These are phyloP conservation scores for Coturnix japonica DNA, from an alignment of 2,113 vertebrate genomes.

Conservation along the genomic window DNA sequence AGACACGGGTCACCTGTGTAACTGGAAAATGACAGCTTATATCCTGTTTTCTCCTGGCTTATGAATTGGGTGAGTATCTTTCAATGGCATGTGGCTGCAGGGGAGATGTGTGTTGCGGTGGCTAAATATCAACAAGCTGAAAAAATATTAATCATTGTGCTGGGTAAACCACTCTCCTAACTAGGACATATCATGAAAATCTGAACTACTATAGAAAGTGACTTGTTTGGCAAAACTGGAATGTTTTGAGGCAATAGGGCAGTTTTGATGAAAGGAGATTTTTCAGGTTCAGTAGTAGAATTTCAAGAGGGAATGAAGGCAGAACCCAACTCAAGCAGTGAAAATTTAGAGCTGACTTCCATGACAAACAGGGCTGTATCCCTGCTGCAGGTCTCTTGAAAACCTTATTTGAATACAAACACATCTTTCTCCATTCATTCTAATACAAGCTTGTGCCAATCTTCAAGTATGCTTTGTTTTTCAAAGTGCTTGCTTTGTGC, in stretches of 20 bases:
- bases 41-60: not conserved
- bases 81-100: not conserved
- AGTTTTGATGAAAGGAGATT: not conserved
- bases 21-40: not conserved
- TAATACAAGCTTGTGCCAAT: not conserved
- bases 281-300: not conserved
- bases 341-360: not conserved
- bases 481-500: not conserved
- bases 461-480: not conserved
- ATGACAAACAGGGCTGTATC: not conserved
- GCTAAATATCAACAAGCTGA: not conserved
- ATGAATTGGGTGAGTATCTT: not conserved
- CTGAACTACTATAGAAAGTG: not conserved
- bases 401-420: not conserved
- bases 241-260: not conserved
- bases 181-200: not conserved
- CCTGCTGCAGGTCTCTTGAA: not conserved
- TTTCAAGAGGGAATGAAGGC: not conserved
- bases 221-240: not conserved
- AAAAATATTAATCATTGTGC: not conserved
- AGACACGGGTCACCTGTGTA: fast-evolving
- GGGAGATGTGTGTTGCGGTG: fast-evolving
- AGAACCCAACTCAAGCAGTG: not conserved
- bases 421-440: not conserved
- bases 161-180: not conserved